Percentiles rank a stretch among this genome's conserved stretches.
phyloP scores from a whole-genome alignment of 2,113 vertebrate species.

The Pseudolaguvia tuberculata region DNA sequence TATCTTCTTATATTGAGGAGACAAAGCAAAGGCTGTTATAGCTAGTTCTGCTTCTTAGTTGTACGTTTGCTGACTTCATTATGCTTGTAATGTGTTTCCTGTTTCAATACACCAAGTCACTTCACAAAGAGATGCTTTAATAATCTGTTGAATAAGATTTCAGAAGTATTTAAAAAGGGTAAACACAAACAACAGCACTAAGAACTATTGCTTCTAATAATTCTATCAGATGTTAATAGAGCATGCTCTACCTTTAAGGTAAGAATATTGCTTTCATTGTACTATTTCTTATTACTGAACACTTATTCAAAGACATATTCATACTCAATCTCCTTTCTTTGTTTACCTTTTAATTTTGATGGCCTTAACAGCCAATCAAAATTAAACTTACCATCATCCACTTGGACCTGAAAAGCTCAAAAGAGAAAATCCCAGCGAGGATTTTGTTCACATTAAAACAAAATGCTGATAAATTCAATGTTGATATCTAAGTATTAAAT shows the following conservation, averaged over 20 bases:
- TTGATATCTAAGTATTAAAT: neutral
- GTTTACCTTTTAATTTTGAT: conserved; percentile 59
- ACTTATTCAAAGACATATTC: conserved; percentile 2
- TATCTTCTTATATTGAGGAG: conserved; percentile 57
- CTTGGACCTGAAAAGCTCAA: conserved; percentile 61
- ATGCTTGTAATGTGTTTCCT: neutral
- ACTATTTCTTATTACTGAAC: neutral
- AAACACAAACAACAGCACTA: neutral
- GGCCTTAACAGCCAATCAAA: conserved; percentile 65
- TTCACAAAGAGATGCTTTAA: neutral
- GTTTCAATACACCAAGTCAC: neutral
- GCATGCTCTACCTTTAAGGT: neutral
- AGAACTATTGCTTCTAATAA: conserved; percentile 54
- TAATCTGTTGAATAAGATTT: neutral
- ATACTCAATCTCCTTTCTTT: neutral
- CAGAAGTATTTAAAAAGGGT: neutral
- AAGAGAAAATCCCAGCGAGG: conserved; percentile 46
- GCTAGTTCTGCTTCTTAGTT: neutral
- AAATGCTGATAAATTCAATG: conserved; percentile 5
- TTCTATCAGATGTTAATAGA: conserved; percentile 44
- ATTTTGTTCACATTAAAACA: conserved; percentile 44
- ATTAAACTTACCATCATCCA: conserved; percentile 71
- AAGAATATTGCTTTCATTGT: neutral
- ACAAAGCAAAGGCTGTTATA: neutral
- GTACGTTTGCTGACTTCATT: neutral